These are phyloP conservation scores for Cyprinella venusta DNA, from an alignment of 2,797 vertebrate genomes.

Conservation along the genomic window DNA sequence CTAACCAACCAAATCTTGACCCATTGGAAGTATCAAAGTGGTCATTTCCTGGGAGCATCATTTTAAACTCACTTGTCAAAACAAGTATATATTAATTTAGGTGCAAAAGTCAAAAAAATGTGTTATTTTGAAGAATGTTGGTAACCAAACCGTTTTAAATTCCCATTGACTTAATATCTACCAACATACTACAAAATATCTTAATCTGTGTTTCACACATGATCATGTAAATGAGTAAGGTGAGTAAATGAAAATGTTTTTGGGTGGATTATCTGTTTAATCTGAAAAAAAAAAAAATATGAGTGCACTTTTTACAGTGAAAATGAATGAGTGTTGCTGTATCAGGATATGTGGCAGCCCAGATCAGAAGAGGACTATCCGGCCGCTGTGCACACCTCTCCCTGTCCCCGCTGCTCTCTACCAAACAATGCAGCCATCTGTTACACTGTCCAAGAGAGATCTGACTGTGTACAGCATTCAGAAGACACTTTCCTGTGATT, in stretches of 20 bases:
- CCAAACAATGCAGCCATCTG: constrained; percentile 24
- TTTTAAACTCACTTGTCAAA: no score
- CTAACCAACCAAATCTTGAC: background rate
- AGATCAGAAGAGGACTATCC: constrained; percentile 5
- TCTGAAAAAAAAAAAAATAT: background rate
- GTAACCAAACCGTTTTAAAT: background rate
- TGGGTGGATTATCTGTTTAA: background rate
- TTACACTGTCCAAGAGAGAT: constrained; percentile 18
- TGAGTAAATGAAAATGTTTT: background rate
- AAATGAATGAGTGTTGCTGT: background rate
- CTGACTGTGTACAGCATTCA: constrained; percentile 20
- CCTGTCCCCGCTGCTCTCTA: constrained; percentile 7
- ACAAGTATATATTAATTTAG: background rate
- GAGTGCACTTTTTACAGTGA: background rate
- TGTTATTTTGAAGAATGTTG: background rate
- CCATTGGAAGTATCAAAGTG: background rate
- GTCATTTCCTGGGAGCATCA: background rate
- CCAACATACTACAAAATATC: background rate
- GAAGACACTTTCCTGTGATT: constrained; percentile 29
- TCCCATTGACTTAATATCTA: background rate
- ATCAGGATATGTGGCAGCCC: constrained; percentile 23
- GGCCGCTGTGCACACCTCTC: constrained; percentile 27
- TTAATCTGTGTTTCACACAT: background rate
- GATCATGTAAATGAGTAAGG: background rate
- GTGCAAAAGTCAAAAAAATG: background rate